Conservation (phyloP, 2,797 vertebrate species). For the Anas capensis region DNA sequence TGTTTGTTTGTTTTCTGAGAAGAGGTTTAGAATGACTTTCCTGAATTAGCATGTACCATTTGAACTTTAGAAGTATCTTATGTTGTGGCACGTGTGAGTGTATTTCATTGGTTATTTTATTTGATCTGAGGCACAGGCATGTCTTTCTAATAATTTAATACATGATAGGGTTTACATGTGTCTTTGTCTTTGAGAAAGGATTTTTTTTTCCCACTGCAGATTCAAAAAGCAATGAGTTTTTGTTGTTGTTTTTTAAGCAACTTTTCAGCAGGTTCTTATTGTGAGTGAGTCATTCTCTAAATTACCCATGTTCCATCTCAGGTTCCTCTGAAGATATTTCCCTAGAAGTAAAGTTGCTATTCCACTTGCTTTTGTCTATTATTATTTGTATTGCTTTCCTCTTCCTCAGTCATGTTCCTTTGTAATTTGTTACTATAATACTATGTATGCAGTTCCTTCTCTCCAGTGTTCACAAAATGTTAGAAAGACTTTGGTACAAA, state of each 20-base stretch:
- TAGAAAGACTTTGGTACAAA: background rate
- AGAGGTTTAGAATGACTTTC: background rate
- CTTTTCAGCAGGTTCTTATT: slow-evolving; percentile 18
- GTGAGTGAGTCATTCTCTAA: background rate
- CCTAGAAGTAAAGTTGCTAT: background rate
- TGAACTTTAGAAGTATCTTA: background rate
- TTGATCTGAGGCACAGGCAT: background rate
- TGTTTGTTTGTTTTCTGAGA: background rate
- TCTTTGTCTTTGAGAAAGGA: background rate
- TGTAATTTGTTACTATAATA: background rate
- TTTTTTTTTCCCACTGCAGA: background rate
- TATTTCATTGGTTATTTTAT: background rate
- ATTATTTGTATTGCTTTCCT: background rate
- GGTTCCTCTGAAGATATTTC: background rate
- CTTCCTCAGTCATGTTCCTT: background rate
- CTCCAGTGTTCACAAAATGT: background rate
- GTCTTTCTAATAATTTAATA: background rate
- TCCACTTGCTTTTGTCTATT: background rate
- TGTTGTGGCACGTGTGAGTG: background rate
- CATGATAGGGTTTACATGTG: background rate
- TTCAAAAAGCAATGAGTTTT: background rate
- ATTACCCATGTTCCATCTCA: background rate
- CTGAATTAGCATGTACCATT: background rate
- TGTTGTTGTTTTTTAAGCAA: background rate
- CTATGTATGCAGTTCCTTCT: background rate